Evolutionary conservation across 37 sponge, comb jelly and placozoan genomes (phyloP), one percentile per base, ranked within the genome.

Genomic region (Geodia barretti): DNA sequence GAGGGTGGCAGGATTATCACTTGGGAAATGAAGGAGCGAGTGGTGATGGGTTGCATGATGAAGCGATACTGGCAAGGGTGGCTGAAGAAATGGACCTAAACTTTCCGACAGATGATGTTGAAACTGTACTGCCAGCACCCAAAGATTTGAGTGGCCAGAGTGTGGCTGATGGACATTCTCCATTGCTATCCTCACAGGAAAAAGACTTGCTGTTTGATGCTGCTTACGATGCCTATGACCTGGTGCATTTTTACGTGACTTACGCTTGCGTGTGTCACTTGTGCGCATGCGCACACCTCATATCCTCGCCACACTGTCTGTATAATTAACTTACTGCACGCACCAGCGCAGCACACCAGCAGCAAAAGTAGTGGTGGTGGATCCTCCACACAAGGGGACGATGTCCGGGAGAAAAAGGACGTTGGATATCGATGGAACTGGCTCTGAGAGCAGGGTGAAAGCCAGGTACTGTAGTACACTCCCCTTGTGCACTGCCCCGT

Each of bases 371-470:
- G n/a, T n/a, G n/a, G n/a, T n/a, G n/a, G n/a, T n/a, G n/a, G n/a
- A n/a, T n/a, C n/a, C n/a, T n/a, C n/a, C n/a, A 47, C 11, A 47
- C 54, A 14, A 47, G 54, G 14, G 11, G 54, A 34, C 35, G 3
- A 89, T 89, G 89, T 75, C 90, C 19, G 90, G 84, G 28, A 84
- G 90, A 39, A 89, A 89, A 60, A 74, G 90, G 58, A 84, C 74
- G 39, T 41, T 89, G 26, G 90, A 89, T 30, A 34, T 89, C 23
- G 80, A 89, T 61, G 80, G 80, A 23, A 61, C 88, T 75, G 80
- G 80, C 19, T 25, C 88, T 1, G 61, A 76, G 23, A 4, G 3
- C 26, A 38, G 70, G 21, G 60, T 33, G 41, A 59, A 72, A 38
- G 23, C 39, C 58, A 72, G 72, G 73, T 82, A 72, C 42, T 62